phyloP scores from a whole-genome alignment of 2,888 invertebrate genomes.

The Meteorus colon region DNA sequence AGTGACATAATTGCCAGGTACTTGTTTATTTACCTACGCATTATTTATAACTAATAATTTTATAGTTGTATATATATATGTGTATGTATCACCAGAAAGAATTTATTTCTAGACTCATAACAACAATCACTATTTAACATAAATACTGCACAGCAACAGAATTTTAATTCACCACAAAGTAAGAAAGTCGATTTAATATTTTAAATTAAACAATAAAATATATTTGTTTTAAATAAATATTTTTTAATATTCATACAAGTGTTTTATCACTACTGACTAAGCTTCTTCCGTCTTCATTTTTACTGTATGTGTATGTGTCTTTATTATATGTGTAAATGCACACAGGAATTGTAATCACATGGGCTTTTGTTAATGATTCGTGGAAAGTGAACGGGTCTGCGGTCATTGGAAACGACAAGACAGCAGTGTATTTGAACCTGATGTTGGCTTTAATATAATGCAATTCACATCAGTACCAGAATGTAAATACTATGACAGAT shows the following conservation, averaged over 20 bases:
- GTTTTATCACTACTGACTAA: constrained; percentile 5
- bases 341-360: background rate
- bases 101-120: background rate
- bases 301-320: too few species aligned
- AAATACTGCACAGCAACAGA: background rate
- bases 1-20: background rate
- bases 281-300: constrained; percentile 8
- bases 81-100: background rate
- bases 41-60: background rate
- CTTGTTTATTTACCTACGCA: background rate
- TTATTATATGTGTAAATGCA: background rate
- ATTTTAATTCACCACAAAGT: background rate
- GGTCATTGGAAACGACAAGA: constrained; percentile 14
- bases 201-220: background rate
- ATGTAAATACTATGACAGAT: background rate
- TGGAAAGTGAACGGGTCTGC: background rate
- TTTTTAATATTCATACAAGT: background rate
- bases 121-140: background rate
- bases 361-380: background rate
- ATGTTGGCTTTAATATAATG: background rate
- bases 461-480: background rate
- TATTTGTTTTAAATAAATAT: background rate
- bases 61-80: too few species aligned
- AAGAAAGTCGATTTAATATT: background rate
- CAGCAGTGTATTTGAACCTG: background rate